Conservation (phyloP, 2,888 invertebrate genomes). For the Pseudococcus longispinus region DNA sequence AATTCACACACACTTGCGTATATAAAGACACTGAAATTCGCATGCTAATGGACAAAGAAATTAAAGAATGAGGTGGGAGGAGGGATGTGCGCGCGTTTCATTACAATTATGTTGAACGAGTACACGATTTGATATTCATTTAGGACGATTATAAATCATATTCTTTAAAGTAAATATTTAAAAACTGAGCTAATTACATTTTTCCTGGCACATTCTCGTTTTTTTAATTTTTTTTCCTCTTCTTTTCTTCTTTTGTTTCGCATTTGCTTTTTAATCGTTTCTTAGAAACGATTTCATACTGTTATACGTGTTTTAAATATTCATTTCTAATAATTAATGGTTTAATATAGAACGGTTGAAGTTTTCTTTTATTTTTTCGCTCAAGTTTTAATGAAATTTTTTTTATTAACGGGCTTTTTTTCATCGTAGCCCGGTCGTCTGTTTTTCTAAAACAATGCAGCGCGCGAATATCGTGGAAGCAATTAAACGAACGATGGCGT, state of each 20-base stretch:
- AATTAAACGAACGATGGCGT: slow-evolving; percentile 31
- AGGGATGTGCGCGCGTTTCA: background rate
- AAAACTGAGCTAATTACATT: slow-evolving; percentile 37
- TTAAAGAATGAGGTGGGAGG: background rate
- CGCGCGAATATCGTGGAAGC: slow-evolving; percentile 22
- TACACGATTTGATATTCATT: slow-evolving; percentile 39
- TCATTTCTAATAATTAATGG: slow-evolving; percentile 45
- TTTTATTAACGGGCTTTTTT: slow-evolving; percentile 23
- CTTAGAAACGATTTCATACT: slow-evolving; percentile 39
- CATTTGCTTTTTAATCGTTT: slow-evolving; percentile 42
- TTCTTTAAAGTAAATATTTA: slow-evolving; percentile 44
- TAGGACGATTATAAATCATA: slow-evolving; percentile 22
- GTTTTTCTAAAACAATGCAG: slow-evolving; percentile 6
- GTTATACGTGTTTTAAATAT: slow-evolving; percentile 46
- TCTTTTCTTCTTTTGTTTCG: slow-evolving; percentile 29
- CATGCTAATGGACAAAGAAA: background rate
- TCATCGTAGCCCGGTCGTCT: background rate
- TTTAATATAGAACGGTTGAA: slow-evolving; percentile 40
- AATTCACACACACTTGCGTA: background rate
- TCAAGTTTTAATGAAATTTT: slow-evolving; percentile 35
- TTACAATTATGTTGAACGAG: slow-evolving; percentile 7
- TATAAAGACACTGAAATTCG: background rate
- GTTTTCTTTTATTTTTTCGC: slow-evolving; percentile 44
- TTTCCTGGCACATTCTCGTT: slow-evolving; percentile 43
- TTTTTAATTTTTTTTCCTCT: slow-evolving; percentile 23